Evolutionary conservation across 2,113 vertebrate genomes (phyloP).

Genomic region (Tachycineta bicolor): DNA sequence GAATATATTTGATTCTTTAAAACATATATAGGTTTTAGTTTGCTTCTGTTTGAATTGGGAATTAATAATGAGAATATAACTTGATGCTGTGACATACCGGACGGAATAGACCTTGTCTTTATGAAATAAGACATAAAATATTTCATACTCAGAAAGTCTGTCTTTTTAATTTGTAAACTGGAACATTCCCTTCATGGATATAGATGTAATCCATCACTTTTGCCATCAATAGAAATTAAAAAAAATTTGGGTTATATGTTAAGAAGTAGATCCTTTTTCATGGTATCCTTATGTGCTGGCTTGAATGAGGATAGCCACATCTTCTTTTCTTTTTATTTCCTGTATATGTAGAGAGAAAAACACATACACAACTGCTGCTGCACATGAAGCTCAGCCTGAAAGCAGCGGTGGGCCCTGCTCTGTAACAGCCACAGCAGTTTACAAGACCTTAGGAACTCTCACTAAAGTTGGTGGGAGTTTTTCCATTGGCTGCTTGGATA

Average conservation of each 20-base stretch:
- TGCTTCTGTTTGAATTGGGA: neutral
- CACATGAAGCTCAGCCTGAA: neutral
- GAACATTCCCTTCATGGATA: neutral
- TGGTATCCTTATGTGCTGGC: neutral
- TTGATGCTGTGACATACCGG: accelerated
- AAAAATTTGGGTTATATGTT: neutral
- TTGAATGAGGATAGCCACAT: neutral
- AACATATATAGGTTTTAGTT: neutral
- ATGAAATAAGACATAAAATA: neutral
- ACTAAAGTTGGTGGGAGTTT: neutral
- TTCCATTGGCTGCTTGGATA: neutral
- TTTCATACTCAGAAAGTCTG: neutral
- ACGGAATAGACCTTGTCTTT: neutral
- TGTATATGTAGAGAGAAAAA: neutral
- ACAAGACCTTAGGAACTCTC: neutral
- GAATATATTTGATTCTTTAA: neutral
- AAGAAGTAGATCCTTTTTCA: neutral
- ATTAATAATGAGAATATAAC: neutral
- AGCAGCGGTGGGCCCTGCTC: neutral
- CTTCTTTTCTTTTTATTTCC: neutral
- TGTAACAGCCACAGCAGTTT: neutral
- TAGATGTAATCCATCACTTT: neutral
- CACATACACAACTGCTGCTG: neutral
- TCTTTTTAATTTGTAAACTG: neutral
- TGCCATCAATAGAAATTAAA: neutral